A percentile compares a stretch with the other conserved stretches of the same genome.
These are phyloP conservation scores for Drosophila tsacasi DNA, from an alignment of 1,140 invertebrate species.

Conservation along the genomic window DNA sequence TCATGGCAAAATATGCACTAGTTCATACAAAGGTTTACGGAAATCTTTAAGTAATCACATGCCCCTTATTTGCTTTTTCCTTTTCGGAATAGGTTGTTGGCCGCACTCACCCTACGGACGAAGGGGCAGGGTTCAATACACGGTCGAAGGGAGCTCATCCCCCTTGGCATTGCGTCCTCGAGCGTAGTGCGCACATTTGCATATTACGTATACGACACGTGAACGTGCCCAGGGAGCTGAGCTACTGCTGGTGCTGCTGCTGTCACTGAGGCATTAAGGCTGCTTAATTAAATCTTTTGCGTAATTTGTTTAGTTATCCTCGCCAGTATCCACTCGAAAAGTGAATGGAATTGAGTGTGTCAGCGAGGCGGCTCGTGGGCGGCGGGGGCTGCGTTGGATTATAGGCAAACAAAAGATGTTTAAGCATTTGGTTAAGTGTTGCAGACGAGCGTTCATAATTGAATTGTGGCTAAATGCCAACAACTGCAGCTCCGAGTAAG, in stretches of 20 bases:
- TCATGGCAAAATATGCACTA: neutral
- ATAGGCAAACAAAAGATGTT: constrained; percentile 61
- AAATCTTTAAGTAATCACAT: constrained; percentile 1
- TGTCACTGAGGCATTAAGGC: constrained; percentile 59
- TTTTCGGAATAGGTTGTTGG: neutral
- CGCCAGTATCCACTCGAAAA: constrained; percentile 70
- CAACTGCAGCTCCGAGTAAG: constrained; percentile 50
- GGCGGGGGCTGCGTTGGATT: constrained; percentile 1
- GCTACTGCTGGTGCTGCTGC: constrained; percentile 17
- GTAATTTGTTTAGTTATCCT: constrained; percentile 79
- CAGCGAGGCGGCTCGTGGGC: neutral
- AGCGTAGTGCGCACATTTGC: constrained; percentile 59
- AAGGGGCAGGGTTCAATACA: constrained; percentile 24
- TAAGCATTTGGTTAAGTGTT: constrained; percentile 62
- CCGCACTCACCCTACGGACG: too few species aligned
- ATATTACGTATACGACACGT: constrained; percentile 78
- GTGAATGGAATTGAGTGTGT: constrained; percentile 54
- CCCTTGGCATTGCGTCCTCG: constrained; percentile 27
- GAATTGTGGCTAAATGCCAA: constrained; percentile 70
- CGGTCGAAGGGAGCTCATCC: constrained; percentile 5
- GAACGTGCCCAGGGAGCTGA: constrained; percentile 55
- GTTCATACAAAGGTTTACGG: neutral
- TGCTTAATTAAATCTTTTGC: constrained; percentile 81
- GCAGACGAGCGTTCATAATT: constrained; percentile 61
- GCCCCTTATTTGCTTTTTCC: neutral